phyloP scores from a whole-genome alignment of 2,888 invertebrate species.

The Odontothrips loti region DNA sequence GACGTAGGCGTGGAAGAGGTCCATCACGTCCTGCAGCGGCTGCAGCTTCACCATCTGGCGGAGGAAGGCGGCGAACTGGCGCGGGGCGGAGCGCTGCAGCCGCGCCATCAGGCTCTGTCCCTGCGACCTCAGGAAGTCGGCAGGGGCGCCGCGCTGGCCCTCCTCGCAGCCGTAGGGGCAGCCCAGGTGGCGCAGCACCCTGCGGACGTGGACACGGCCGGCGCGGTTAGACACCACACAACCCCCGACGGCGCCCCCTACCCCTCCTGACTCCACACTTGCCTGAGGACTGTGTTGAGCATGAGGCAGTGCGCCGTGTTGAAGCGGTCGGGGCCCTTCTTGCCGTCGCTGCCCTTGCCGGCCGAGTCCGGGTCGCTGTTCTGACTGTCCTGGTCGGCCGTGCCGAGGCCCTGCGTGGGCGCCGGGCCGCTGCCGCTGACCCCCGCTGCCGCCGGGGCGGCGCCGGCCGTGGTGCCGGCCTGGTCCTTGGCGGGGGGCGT shows the following conservation, averaged over 20 bases:
- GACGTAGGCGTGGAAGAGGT: slow-evolving; percentile 91
- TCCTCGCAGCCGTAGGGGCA: slow-evolving; percentile 91
- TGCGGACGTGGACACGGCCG: slow-evolving; percentile 45
- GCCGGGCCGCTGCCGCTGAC: background rate
- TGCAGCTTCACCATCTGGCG: slow-evolving; percentile 72
- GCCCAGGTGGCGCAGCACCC: slow-evolving; percentile 82
- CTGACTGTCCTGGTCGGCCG: slow-evolving; percentile 34
- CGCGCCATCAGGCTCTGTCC: slow-evolving; percentile 73
- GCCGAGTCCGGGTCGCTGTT: slow-evolving; percentile 28
- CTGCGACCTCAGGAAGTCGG: slow-evolving; percentile 85
- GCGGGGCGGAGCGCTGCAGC: slow-evolving; percentile 62
- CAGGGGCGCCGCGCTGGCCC: slow-evolving; percentile 80
- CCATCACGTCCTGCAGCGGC: slow-evolving; percentile 77
- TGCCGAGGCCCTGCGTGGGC: slow-evolving; percentile 39
- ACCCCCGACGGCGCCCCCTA: background rate
- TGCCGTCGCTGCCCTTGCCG: slow-evolving; percentile 37
- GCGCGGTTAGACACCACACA: background rate
- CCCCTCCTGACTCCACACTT: slow-evolving; percentile 28
- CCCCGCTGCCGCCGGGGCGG: background rate
- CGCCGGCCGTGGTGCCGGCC: slow-evolving; percentile 39
- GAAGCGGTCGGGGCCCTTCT: slow-evolving; percentile 40
- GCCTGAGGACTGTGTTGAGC: slow-evolving; percentile 61
- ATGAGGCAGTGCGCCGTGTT: slow-evolving; percentile 65
- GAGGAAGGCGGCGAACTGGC: slow-evolving; percentile 62
- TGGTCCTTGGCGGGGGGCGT: slow-evolving; percentile 28